Conservation (phyloP, 2,888 invertebrate species). For the Dolomedes plantarius region DNA sequence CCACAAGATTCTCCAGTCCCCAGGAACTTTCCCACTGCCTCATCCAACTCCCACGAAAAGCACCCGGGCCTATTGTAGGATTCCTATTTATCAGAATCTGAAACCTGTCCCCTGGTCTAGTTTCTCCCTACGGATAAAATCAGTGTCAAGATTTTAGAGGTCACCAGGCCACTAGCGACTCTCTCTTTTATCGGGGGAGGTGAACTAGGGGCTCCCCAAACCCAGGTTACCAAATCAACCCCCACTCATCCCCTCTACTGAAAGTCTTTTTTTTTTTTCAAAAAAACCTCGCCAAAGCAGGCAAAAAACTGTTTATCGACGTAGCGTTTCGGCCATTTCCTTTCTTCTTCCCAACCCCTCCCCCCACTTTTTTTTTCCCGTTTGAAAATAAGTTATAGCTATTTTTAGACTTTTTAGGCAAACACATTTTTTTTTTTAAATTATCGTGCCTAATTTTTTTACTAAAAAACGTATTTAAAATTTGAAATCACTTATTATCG, state of each 20-base stretch:
- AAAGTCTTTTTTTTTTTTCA: not conserved
- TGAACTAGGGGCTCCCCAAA: not conserved
- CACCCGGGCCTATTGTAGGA: conserved; percentile 34
- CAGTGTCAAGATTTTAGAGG: conserved; percentile 59
- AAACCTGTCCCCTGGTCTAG: conserved; percentile 32
- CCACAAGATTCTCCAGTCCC: conserved; percentile 14
- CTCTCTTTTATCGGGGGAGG: conserved; percentile 5
- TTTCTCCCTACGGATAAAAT: conserved; percentile 33
- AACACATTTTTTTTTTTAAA: no score
- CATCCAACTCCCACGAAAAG: conserved; percentile 27
- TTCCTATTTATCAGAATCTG: conserved; percentile 23
- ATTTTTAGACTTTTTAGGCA: no score
- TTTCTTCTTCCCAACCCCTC: not conserved
- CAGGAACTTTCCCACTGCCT: conserved; percentile 47
- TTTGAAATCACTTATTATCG: no score
- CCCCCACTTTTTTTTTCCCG: no score
- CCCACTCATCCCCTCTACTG: not conserved
- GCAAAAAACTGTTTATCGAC: not conserved
- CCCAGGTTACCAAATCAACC: not conserved
- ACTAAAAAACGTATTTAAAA: no score
- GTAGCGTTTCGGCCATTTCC: not conserved
- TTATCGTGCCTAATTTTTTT: no score
- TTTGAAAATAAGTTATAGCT: no score
- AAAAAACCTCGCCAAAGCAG: not conserved
- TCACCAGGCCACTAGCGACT: conserved; percentile 62